Conservation (phyloP, 2,888 invertebrate genomes). For the Lasioglossum lativentre region DNA sequence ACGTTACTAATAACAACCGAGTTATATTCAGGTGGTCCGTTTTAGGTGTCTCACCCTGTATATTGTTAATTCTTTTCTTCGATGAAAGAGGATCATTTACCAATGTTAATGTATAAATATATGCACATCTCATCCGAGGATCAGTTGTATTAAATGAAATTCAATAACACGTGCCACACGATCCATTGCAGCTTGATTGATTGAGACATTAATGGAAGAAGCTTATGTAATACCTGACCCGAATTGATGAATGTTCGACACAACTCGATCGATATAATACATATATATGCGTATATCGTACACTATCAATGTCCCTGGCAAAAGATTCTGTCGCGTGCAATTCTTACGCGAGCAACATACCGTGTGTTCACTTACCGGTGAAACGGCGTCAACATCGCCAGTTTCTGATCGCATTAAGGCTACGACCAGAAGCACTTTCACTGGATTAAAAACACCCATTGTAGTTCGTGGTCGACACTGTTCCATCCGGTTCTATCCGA, state of each 20-base stretch:
- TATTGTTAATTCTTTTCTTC: neutral
- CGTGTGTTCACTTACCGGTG: slow-evolving; percentile 75
- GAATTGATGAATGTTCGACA: slow-evolving; percentile 30
- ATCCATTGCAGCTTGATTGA: slow-evolving; percentile 23
- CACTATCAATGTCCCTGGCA: slow-evolving; percentile 2
- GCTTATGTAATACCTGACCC: slow-evolving; percentile 15
- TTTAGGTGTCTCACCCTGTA: too few species aligned
- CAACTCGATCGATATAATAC: slow-evolving; percentile 8
- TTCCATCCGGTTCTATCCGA: slow-evolving; percentile 17
- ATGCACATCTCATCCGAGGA: neutral
- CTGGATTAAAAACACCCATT: slow-evolving; percentile 73
- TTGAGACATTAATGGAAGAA: slow-evolving; percentile 32
- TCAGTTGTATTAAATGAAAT: neutral
- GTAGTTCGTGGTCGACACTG: slow-evolving; percentile 33
- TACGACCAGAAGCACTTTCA: slow-evolving; percentile 76
- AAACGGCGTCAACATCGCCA: slow-evolving; percentile 60
- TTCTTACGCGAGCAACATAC: slow-evolving; percentile 33
- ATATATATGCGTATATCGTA: slow-evolving; percentile 7
- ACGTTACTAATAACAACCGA: too few species aligned
- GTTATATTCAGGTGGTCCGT: too few species aligned
- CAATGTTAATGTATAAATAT: neutral
- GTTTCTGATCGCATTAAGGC: slow-evolving; percentile 63
- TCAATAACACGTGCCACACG: neutral
- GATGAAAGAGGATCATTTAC: neutral
- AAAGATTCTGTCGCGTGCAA: slow-evolving; percentile 32